phyloP scores from a whole-genome alignment of 1,140 invertebrate genomes.

The Sinella curviseta region DNA sequence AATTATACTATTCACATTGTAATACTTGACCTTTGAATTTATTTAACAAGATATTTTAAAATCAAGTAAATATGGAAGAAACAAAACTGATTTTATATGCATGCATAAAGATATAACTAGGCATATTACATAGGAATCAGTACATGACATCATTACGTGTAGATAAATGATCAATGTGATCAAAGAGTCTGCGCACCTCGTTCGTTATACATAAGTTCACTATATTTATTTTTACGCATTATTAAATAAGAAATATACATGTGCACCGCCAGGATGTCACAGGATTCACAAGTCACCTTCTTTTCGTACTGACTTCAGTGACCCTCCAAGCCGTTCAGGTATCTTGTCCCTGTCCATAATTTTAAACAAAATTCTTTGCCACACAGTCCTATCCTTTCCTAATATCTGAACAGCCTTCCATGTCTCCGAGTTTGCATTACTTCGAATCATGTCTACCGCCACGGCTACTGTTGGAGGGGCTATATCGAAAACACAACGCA shows the following conservation, averaged over 20 bases:
- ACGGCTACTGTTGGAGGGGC: background rate
- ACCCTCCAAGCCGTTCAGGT: background rate
- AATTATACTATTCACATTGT: no score
- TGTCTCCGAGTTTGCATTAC: constrained; percentile 7
- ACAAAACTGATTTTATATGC: no score
- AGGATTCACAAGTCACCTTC: background rate
- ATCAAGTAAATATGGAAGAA: no score
- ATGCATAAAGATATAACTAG: no score
- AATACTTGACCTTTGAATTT: no score
- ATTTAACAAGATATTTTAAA: no score
- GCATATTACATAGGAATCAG: no score
- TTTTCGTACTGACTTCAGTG: background rate
- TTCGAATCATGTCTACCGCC: background rate
- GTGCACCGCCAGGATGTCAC: background rate
- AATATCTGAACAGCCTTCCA: background rate
- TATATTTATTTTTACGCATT: no score
- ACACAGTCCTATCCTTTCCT: background rate
- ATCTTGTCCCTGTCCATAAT: background rate
- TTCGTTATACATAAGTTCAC: no score
- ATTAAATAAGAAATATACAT: no score
- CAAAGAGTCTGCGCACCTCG: no score
- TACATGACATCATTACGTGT: no score
- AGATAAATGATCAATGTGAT: background rate
- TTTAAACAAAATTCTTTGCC: background rate
- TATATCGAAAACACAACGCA: background rate